Evolutionary conservation across 2,113 vertebrate genomes (phyloP).

Genomic region (Vimba vimba): DNA sequence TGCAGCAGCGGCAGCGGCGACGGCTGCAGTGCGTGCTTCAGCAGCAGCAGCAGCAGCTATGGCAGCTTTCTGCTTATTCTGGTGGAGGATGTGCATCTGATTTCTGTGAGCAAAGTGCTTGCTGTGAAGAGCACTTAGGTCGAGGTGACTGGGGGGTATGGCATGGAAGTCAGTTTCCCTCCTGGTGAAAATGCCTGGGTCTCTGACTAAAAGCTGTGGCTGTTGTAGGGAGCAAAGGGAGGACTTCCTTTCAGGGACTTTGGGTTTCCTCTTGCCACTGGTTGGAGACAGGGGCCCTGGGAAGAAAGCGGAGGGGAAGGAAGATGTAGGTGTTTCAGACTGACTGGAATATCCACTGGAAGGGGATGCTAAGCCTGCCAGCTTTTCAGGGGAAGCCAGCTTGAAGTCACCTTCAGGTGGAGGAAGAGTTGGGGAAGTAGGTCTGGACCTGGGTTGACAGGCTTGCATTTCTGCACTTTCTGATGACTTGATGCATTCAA

Average conservation of each 20-base stretch:
- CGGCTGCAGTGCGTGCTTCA: constrained; percentile 49
- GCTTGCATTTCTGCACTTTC: constrained; percentile 92
- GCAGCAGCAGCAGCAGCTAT: constrained; percentile 73
- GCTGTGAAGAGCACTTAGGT: constrained; percentile 97
- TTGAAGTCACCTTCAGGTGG: constrained; percentile 91
- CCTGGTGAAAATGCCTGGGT: constrained; percentile 78
- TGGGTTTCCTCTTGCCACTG: constrained; percentile 94
- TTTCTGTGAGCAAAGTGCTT: constrained; percentile 90
- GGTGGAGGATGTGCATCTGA: constrained; percentile 87
- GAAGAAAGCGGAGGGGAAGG: constrained; percentile 95
- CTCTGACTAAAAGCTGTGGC: constrained; percentile 69
- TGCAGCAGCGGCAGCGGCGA: constrained; percentile 20
- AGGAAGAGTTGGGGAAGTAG: constrained; percentile 89
- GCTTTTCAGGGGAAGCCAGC: constrained; percentile 92
- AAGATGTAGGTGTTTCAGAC: constrained; percentile 98
- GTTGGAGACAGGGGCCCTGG: constrained; percentile 93
- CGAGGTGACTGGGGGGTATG: constrained; percentile 94
- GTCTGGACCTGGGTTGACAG: constrained; percentile 65
- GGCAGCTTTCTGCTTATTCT: constrained; percentile 84
- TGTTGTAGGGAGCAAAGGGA: constrained; percentile 88
- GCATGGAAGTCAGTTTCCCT: constrained; percentile 93
- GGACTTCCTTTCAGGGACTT: constrained; percentile 98
- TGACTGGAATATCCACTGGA: constrained; percentile 99
- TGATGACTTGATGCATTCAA: constrained; percentile 95
- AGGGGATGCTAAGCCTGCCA: constrained; percentile 93